Percentiles rank a stretch among this genome's conserved stretches.
These are phyloP conservation scores for Habrosyne pyritoides DNA, from an alignment of 2,888 invertebrate genomes.

Conservation along the genomic window DNA sequence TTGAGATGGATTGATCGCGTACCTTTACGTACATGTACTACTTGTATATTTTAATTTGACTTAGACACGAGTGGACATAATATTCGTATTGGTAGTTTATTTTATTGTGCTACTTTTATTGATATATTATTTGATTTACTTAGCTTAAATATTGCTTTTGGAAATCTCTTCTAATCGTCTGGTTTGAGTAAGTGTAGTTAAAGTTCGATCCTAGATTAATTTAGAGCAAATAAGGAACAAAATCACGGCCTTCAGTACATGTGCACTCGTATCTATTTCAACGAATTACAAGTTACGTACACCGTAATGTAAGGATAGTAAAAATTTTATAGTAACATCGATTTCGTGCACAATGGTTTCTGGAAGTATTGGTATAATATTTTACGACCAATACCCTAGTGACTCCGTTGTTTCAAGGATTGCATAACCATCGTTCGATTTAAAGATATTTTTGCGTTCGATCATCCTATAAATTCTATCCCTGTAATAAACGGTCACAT, in stretches of 20 bases:
- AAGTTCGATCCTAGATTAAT: neutral
- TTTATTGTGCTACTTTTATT: no score
- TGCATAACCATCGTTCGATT: constrained; percentile 1
- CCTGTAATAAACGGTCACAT: constrained; percentile 57
- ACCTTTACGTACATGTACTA: constrained; percentile 24
- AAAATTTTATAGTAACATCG: constrained; percentile 29
- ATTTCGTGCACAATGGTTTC: constrained; percentile 14
- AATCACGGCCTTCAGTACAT: neutral
- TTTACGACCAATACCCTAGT: neutral
- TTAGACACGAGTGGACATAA: constrained; percentile 44
- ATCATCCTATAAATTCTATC: constrained; percentile 55
- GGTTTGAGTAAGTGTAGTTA: neutral
- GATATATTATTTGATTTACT: neutral
- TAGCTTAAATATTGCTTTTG: neutral
- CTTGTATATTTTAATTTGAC: constrained; percentile 25
- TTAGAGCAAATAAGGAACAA: neutral
- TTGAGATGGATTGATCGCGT: constrained; percentile 32
- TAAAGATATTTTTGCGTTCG: constrained; percentile 25
- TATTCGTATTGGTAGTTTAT: constrained; percentile 19
- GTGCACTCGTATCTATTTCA: constrained; percentile 10
- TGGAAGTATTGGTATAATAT: neutral
- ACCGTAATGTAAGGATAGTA: constrained; percentile 23
- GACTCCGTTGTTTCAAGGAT: constrained; percentile 6
- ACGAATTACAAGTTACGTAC: constrained; percentile 3
- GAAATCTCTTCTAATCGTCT: neutral